These are phyloP conservation scores for Umimayanthus chanpuru DNA, from an alignment of 92 coral and sea anemone species.

Conservation along the genomic window DNA sequence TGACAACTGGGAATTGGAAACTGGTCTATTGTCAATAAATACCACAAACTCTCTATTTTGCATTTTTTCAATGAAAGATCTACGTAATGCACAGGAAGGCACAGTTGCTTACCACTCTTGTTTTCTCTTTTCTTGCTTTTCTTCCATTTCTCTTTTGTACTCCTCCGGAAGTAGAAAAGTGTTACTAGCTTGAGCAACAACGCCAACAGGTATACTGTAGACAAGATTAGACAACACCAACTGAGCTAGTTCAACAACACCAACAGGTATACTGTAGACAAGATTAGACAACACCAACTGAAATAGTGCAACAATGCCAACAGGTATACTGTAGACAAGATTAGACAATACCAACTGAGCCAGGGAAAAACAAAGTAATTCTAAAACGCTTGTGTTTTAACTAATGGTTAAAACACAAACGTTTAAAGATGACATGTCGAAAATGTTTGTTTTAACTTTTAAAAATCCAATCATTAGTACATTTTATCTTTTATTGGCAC, in stretches of 20 bases:
- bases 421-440: no score
- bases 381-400: no score
- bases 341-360: not conserved
- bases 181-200: constrained; percentile 79
- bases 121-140: constrained; percentile 43
- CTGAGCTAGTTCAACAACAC: constrained; percentile 47
- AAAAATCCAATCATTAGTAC: no score
- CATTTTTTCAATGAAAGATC: no score
- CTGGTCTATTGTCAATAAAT: no score
- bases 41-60: no score
- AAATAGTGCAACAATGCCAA: constrained; percentile 72
- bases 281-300: not conserved
- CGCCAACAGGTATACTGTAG: constrained; percentile 76
- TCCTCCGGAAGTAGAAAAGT: constrained; percentile 76
- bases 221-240: not conserved
- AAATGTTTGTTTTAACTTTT: no score
- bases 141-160: constrained; percentile 61
- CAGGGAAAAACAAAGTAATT: not conserved
- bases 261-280: constrained; percentile 70
- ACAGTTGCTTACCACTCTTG: constrained; percentile 48
- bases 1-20: no score
- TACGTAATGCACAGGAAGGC: no score
- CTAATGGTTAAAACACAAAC: no score
- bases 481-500: no score
- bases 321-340: constrained; percentile 56